Conservation (phyloP, 1,140 invertebrate species). For the Cylas formicarius region DNA sequence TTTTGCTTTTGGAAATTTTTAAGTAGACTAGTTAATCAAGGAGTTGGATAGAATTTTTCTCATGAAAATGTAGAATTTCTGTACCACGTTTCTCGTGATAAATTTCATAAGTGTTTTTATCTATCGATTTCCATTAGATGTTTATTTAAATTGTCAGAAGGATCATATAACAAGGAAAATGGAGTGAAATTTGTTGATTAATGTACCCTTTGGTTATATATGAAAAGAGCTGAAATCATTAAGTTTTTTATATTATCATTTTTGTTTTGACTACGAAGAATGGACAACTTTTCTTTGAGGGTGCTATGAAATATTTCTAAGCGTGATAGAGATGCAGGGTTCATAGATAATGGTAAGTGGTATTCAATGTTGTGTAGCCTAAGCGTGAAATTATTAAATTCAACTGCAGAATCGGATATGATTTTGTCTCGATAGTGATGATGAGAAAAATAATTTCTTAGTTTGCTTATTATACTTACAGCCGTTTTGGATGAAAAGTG, state of each 20-base stretch:
- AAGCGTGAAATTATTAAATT: conserved; percentile 1
- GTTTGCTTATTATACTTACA: background rate
- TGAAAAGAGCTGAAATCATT: conserved; percentile 3
- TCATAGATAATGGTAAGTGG: background rate
- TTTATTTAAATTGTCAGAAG: conserved; percentile 6
- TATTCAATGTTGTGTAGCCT: conserved; percentile 1
- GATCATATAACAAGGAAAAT: conserved; percentile 8
- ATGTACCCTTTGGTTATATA: conserved; percentile 10
- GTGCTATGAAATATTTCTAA: conserved; percentile 8
- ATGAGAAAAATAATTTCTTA: conserved; percentile 2
- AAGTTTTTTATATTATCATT: background rate
- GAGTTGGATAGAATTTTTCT: no score
- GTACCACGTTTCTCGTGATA: conserved; percentile 6
- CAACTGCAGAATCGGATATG: background rate
- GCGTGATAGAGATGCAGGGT: conserved; percentile 1
- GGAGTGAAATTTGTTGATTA: conserved; percentile 5
- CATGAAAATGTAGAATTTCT: no score
- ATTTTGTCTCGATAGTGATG: background rate
- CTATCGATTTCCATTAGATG: conserved; percentile 3
- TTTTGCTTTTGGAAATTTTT: conserved; percentile 1
- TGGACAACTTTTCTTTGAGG: conserved; percentile 4
- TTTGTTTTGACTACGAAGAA: conserved; percentile 1
- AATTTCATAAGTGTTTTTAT: conserved; percentile 2
- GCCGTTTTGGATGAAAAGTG: background rate
- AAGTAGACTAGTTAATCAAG: conserved; percentile 1